These are phyloP conservation scores for Pollenia amentaria DNA, from an alignment of 2,888 invertebrate species.

Conservation along the genomic window DNA sequence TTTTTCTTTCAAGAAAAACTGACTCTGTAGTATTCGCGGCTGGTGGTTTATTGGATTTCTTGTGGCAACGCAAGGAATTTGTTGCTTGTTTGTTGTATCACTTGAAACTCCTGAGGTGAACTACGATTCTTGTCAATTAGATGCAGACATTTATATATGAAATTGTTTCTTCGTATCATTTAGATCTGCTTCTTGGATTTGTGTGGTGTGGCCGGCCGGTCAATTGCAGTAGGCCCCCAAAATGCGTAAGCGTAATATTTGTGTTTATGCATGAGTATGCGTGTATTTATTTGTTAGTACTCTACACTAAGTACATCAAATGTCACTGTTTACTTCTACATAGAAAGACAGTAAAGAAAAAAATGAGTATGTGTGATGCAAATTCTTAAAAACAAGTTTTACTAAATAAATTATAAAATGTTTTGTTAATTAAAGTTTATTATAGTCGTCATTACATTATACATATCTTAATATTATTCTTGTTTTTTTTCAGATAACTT, in stretches of 20 bases:
- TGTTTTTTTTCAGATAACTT: no score
- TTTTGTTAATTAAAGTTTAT: no score
- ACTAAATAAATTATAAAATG: no score
- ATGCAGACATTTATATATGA: constrained; percentile 82
- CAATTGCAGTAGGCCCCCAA: constrained; percentile 39
- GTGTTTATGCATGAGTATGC: neutral
- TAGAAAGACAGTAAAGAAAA: neutral
- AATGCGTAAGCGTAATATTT: constrained; percentile 58
- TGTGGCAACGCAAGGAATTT: constrained; percentile 32
- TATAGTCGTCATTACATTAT: no score
- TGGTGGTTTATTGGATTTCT: constrained; percentile 4
- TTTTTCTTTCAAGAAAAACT: constrained; percentile 14
- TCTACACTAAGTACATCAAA: constrained; percentile 16
- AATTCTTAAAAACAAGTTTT: no score
- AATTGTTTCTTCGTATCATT: constrained; percentile 58
- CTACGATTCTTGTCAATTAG: constrained; percentile 81
- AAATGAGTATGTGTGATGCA: neutral
- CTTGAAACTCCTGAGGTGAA: constrained; percentile 82
- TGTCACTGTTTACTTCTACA: neutral
- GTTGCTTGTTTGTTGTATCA: constrained; percentile 71
- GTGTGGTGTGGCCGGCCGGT: constrained; percentile 57
- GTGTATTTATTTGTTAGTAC: constrained; percentile 29
- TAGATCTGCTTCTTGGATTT: constrained; percentile 30
- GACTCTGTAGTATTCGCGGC: constrained; percentile 14
- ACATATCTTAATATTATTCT: no score